Percentiles rank a stretch among this genome's conserved stretches.
These are phyloP conservation scores for Yponomeuta cagnagella DNA, from an alignment of 2,888 invertebrate species.

Conservation along the genomic window DNA sequence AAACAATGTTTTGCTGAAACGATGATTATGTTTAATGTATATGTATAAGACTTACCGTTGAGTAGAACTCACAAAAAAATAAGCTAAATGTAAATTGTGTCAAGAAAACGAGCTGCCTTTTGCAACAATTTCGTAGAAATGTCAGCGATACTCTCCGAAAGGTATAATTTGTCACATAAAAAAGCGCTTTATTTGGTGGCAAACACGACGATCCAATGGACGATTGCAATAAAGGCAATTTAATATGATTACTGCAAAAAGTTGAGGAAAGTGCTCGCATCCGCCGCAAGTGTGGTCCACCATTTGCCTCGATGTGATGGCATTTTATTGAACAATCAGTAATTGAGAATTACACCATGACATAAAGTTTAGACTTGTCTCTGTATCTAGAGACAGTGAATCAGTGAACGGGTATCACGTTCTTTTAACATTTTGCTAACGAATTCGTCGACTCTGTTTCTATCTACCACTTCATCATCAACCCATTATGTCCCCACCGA, in stretches of 20 bases:
- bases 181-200: conserved; percentile 4
- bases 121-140: neutral
- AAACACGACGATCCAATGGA: neutral
- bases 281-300: neutral
- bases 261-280: neutral
- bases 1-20: too few relatives aligned
- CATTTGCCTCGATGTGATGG: neutral
- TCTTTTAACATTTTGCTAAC: too few relatives aligned
- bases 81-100: neutral
- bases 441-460: too few relatives aligned
- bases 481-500: too few relatives aligned
- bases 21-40: too few relatives aligned
- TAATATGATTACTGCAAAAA: neutral
- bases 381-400: too few relatives aligned
- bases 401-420: too few relatives aligned
- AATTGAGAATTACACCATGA: neutral
- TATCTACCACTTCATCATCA: too few relatives aligned
- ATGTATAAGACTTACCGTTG: too few relatives aligned
- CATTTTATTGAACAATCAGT: neutral
- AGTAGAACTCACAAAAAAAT: too few relatives aligned
- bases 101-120: neutral
- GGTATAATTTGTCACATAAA: conserved; percentile 6
- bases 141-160: neutral
- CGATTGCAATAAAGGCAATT: neutral
- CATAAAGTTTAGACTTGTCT: neutral